Percentiles rank a stretch among this genome's conserved stretches.
phyloP scores from a whole-genome alignment of 2,888 invertebrate species.

The Parascotia fuliginaria region DNA sequence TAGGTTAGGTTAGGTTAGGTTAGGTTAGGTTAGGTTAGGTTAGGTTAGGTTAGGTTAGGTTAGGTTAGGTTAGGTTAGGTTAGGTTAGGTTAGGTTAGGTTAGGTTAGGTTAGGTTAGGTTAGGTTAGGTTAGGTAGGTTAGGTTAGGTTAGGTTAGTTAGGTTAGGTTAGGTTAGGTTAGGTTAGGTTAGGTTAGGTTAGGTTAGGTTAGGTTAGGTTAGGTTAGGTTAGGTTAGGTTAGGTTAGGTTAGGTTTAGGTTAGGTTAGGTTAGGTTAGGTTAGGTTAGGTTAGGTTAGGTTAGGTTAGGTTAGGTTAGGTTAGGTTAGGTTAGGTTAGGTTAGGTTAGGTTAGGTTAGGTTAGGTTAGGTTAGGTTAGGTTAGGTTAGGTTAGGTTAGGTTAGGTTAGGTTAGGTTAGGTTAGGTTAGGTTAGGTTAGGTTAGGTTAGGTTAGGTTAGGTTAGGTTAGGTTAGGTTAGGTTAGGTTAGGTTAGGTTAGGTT shows the following conservation, averaged over 20 bases:
- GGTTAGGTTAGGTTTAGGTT: conserved; percentile 1
- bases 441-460: conserved; percentile 27
- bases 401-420: conserved; percentile 2
- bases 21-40: conserved; percentile 15
- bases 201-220: conserved; percentile 2
- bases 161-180: conserved; percentile 15
- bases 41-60: conserved; percentile 10
- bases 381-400: conserved; percentile 2
- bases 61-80: conserved; percentile 9
- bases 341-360: conserved; percentile 2
- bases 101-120: conserved; percentile 14
- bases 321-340: conserved; percentile 2
- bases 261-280: conserved; percentile 2
- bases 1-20: conserved; percentile 15
- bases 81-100: conserved; percentile 12
- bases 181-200: conserved; percentile 14
- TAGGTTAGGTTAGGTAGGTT: conserved; percentile 14
- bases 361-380: conserved; percentile 2
- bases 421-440: conserved; percentile 11
- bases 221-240: conserved; percentile 2
- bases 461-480: conserved; percentile 25
- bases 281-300: conserved; percentile 2
- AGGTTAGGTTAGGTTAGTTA: conserved; percentile 12
- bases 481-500: conserved; percentile 22
- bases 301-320: conserved; percentile 2